Evolutionary conservation across 2,888 invertebrate genomes (phyloP).

Genomic region (Cacoxenus indagator): DNA sequence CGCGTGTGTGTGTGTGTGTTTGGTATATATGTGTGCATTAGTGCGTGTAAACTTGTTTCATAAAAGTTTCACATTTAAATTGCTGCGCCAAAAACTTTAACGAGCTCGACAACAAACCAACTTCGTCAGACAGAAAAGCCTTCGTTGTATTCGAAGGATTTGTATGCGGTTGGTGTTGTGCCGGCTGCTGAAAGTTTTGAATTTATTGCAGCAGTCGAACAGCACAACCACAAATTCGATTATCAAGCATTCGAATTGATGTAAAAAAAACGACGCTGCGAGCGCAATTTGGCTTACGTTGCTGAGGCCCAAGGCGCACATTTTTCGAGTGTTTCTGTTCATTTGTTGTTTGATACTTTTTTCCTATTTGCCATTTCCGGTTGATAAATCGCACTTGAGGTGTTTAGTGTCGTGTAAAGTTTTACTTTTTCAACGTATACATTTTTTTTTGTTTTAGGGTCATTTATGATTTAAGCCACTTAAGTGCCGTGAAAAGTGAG

Average conservation of each 20-base stretch:
- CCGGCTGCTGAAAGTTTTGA: conserved; percentile 41
- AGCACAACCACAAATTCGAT: conserved; percentile 38
- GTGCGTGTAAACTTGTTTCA: conserved; percentile 43
- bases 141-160: conserved; percentile 24
- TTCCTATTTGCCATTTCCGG: conserved; percentile 21
- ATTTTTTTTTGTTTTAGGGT: not conserved
- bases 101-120: not conserved
- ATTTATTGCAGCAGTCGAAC: conserved; percentile 43
- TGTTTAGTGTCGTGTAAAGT: conserved; percentile 33
- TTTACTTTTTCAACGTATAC: not conserved
- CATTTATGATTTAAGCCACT: conserved; percentile 9
- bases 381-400: conserved; percentile 38
- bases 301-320: not conserved
- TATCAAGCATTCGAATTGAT: conserved; percentile 29
- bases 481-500: not conserved
- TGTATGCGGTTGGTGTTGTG: not conserved
- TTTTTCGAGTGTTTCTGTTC: conserved; percentile 2
- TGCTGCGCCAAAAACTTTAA: conserved; percentile 25
- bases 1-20: no score
- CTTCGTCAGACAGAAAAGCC: not conserved
- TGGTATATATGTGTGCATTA: conserved; percentile 38
- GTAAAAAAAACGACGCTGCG: not conserved
- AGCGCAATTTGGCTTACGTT: not conserved
- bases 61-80: conserved; percentile 44
- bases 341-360: conserved; percentile 6